Base-by-base conservation (phyloP, 2,888 invertebrate genomes). In the Acanthosepion esculentum region DNA sequence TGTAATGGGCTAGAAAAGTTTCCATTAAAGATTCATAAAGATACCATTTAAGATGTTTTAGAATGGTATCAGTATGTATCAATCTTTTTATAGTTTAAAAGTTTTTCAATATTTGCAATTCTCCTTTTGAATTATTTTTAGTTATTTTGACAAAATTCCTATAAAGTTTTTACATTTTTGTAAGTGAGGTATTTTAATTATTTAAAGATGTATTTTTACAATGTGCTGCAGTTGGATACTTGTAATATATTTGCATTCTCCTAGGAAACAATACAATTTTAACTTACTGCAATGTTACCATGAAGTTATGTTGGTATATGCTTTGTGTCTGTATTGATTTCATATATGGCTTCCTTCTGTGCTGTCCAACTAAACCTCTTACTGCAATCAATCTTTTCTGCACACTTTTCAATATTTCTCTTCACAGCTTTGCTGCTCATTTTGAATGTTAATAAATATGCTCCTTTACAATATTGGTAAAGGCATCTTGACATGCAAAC, bases 331-430 rank as follows among this genome's bases (percentile, higher is more conserved):
- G 2, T n/a, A n/a, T 78, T 7, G 78, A n/a, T 78, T 78, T 78
- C 78, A 78, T 78, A n/a, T 78, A n/a, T 78, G 78, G 78, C n/a
- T 78, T 78, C n/a, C n/a, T n/a, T 78, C n/a, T 78, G 78, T 78
- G 78, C 18, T 78, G n/a, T 12, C 15, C 78, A 78, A n/a, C n/a
- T 33, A 8, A 59, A n/a, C 78, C n/a, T n/a, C 78, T n/a, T n/a
- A 78, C 29, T n/a, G 78, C 78, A n/a, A n/a, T 12, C n/a, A 1
- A 1, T 78, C 0, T n/a, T 78, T 20, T n/a, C 78, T 78, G n/a
- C n/a, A n/a, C 78, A n/a, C n/a, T 78, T 78, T 78, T 33, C n/a
- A 2, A 12, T 78, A n/a, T 78, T 78, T 78, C n/a, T n/a, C n/a
- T 33, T 78, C 5, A 78, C 78, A 78, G 78, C 78, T 78, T 78